Percentiles rank a stretch among this genome's conserved stretches.
Evolutionary conservation across 2,113 vertebrate species (phyloP).

Genomic region (Anser cygnoides): DNA sequence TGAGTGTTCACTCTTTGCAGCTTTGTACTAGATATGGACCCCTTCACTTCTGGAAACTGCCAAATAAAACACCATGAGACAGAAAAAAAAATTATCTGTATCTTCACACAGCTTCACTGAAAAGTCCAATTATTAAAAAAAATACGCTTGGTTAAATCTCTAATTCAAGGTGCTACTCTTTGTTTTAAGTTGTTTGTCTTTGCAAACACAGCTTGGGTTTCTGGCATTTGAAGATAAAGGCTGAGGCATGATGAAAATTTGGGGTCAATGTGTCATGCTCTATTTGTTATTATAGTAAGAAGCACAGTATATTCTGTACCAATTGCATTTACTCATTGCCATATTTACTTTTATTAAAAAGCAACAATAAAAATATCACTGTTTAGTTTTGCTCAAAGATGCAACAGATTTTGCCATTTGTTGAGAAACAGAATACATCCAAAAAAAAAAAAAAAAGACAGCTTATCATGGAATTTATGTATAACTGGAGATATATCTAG

Average conservation of each 20-base stretch:
- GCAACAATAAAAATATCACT: not conserved
- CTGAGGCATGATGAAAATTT: slow-evolving; percentile 34
- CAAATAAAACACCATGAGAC: not conserved
- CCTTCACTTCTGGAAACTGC: not conserved
- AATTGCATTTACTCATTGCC: slow-evolving; percentile 11
- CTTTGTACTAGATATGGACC: not conserved
- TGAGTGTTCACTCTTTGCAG: not conserved
- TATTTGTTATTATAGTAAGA: slow-evolving; percentile 12
- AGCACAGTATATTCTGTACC: slow-evolving; percentile 27
- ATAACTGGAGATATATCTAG: not conserved
- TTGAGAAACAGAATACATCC: not conserved
- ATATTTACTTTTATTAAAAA: slow-evolving; percentile 10
- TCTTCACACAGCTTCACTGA: not conserved
- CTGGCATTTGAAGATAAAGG: not conserved
- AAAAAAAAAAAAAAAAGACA: not conserved
- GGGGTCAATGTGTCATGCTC: slow-evolving; percentile 17
- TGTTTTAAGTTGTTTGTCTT: not conserved
- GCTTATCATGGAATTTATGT: slow-evolving; percentile 1
- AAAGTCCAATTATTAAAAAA: not conserved
- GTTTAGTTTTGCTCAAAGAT: not conserved
- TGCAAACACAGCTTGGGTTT: slow-evolving; percentile 17
- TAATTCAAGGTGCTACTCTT: not conserved
- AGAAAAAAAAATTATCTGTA: not conserved
- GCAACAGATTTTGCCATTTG: not conserved
- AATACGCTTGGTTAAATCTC: not conserved